These are phyloP conservation scores for Microtus montanus DNA, from an alignment of 2,113 vertebrate species.

Conservation along the genomic window DNA sequence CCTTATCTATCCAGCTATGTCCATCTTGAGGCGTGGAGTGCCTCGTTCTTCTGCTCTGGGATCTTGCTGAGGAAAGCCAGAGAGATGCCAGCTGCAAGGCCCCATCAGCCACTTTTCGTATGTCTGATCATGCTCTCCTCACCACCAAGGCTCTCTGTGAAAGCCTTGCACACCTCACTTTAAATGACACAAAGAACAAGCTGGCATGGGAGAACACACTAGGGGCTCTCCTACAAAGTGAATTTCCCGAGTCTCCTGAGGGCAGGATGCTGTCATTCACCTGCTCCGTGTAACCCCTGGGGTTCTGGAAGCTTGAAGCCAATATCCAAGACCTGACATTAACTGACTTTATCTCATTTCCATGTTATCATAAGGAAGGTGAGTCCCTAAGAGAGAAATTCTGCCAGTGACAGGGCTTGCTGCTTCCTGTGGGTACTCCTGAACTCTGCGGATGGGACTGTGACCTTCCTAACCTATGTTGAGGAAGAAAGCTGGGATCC, in stretches of 20 bases:
- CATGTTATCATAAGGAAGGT: background rate
- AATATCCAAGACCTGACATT: background rate
- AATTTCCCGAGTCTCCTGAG: background rate
- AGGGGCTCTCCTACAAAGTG: background rate
- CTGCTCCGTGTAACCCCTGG: background rate
- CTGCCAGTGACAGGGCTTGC: accelerated
- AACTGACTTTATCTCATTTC: background rate
- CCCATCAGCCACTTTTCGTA: background rate
- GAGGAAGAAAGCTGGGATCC: background rate
- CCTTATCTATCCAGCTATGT: background rate
- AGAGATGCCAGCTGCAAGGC: background rate
- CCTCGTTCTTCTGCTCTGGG: background rate
- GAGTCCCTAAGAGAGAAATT: background rate
- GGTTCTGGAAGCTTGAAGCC: background rate
- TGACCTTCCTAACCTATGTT: background rate
- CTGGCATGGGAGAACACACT: background rate
- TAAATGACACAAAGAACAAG: background rate
- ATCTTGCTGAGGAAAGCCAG: background rate
- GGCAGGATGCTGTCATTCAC: background rate
- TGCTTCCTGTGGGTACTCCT: background rate
- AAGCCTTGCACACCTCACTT: background rate
- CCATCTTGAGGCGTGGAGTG: background rate
- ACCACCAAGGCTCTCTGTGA: background rate
- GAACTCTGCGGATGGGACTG: no score
- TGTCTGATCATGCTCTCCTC: background rate